Evolutionary conservation across 2,888 invertebrate species (phyloP), one percentile per base, ranked within the genome.

Genomic region (Endotricha flammealis): DNA sequence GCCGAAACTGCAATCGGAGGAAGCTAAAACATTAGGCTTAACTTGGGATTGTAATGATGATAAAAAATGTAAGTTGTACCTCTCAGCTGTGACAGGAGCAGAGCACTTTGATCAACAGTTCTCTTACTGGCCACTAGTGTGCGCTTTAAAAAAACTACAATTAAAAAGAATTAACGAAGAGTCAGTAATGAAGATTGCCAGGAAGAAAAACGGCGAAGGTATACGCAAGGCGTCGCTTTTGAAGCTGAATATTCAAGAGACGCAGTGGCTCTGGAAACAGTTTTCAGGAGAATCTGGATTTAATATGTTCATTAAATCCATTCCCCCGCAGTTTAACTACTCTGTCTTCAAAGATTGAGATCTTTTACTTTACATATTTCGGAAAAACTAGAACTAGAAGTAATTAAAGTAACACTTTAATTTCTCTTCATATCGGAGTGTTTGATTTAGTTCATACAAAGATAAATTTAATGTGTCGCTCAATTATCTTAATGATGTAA

Each of bases 71-170:
- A 59, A 50, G 31, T 47, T 75, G 0, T 75, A 61, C 27, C 47
- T 76, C 0, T 64, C 75, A 2, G 62, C 71, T 0, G 58, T 72
- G 0, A 64, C 60, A 12, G 76, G 75, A 0, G 50, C 65, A 0
- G 74, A 75, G 29, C 68, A 74, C 41, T 67, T 71, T 31, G 57
- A 58, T 5, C 59, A 65, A 0, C 67, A 70, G 12, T 76, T 76
- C 37, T 46, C 51, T 0, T 74, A 46, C 43, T 72, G 55, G 48
- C 74, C 75, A 0, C 45, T 76, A 0, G 12, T 76, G 3, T 74
- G 73, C 28, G 70, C 65, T 1, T 22, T 76, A 9, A 58, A 64
- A 11, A 74, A 74, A 38, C 50, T 64, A 8, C 61, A 68, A 16
- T 37, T 69, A 2, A 63, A 65, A 10, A 74, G 74, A 41, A 57